Percentiles rank a stretch among this genome's conserved stretches.
These are phyloP conservation scores for Orycteropus afer DNA, from an alignment of 2,113 vertebrate species.

Conservation along the genomic window DNA sequence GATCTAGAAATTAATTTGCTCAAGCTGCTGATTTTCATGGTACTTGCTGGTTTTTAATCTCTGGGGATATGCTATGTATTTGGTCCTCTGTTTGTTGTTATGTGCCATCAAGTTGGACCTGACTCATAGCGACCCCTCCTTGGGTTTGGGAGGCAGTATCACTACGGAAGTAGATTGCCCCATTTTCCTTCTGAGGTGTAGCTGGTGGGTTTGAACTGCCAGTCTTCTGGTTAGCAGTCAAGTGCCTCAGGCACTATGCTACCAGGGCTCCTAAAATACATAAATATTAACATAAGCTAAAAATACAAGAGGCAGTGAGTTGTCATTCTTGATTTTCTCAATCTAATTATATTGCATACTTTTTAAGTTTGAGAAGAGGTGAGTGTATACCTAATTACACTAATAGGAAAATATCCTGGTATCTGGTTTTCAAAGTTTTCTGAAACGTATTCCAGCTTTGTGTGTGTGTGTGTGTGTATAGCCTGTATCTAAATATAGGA, in stretches of 20 bases:
- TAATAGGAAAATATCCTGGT: background rate
- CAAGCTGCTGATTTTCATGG: background rate
- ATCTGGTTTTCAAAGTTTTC: background rate
- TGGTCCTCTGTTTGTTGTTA: too few species aligned
- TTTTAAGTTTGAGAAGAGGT: background rate
- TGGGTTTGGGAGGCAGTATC: too few species aligned
- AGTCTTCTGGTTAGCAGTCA: too few species aligned
- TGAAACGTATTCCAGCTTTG: background rate
- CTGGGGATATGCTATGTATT: background rate
- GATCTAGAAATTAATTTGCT: background rate
- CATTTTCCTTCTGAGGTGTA: too few species aligned
- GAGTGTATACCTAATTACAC: background rate
- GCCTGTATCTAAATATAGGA: too few species aligned
- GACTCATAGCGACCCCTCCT: too few species aligned
- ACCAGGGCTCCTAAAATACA: too few species aligned
- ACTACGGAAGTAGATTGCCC: too few species aligned
- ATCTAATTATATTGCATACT: background rate
- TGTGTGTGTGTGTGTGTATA: too few species aligned
- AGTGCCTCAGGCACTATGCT: too few species aligned
- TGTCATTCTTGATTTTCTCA: background rate
- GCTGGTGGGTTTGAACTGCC: too few species aligned
- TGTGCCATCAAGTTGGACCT: too few species aligned
- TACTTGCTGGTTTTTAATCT: background rate
- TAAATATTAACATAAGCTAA: background rate
- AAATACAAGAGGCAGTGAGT: background rate